Evolutionary conservation across 2,888 invertebrate genomes (phyloP), one percentile per base, ranked within the genome.

Genomic region (Tetanocera ferruginea): DNA sequence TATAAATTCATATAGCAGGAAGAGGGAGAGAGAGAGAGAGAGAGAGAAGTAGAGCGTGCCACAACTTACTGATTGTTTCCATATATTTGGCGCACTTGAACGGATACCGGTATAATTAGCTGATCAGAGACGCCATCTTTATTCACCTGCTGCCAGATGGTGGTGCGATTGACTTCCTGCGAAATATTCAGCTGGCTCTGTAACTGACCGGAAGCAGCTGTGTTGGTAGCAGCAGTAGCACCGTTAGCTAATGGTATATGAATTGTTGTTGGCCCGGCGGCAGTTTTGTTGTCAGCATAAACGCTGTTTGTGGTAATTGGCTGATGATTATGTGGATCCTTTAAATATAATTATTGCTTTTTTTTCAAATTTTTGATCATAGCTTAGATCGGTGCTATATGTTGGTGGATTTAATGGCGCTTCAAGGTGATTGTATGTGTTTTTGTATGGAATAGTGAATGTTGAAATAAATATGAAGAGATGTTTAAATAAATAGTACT

Each of bases 111-210:
- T 80, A 89, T 86, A 80, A 88, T 87, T 76, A 88, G 82, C 76
- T 89, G 88, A 78, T 86, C 88, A 75, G 86, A 84, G 55, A 82
- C 85, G 69, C 85, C 88, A 80, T 91, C 92, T 85, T 94, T 94
- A 88, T 96, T 96, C 17, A 96, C 95, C 90, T 96, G 96, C 86
- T 96, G 96, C 98, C 98, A 98, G 86, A 98, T 95, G 49, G 97
- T 95, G 37, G 96, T 95, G 89, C 96, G 96, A 87, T 97, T 95
- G 77, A 98, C 95, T 90, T 98, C 98, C 88, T 98, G 97, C 6
- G 97, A 95, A 87, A 98, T 96, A 88, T 97, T 97, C 84, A 97
- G 95, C 51, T 95, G 94, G 51, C 95, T 92, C 81, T 96, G 90
- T 2, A 96, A 96, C 1, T 96, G 96, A 23, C 77, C 66, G 9